Percentiles rank a stretch among this genome's conserved stretches.
Evolutionary conservation across 2,797 vertebrate genomes (phyloP).

Genomic region (Spea hammondii): DNA sequence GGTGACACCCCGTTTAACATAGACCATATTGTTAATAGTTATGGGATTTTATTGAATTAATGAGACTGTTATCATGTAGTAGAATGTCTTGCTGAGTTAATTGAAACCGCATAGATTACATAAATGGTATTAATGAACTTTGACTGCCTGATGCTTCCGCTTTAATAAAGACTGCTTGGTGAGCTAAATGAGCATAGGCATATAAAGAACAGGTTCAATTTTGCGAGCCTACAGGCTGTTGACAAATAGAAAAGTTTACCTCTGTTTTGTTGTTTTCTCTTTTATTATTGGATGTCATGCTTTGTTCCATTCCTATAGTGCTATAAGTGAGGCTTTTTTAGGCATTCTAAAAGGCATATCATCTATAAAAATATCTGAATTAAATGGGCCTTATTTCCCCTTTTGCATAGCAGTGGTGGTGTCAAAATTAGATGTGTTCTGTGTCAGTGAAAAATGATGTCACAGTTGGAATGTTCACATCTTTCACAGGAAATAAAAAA

Average conservation of each 20-base stretch:
- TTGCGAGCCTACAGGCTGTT: constrained; percentile 78
- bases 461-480: no score
- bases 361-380: no score
- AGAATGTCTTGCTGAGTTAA: constrained; percentile 82
- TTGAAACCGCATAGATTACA: constrained; percentile 83
- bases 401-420: no score
- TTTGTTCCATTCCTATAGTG: not conserved
- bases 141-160: constrained; percentile 78
- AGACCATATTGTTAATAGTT: constrained; percentile 85
- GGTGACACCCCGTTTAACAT: constrained; percentile 82
- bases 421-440: no score
- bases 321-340: no score
- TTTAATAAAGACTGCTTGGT: constrained; percentile 84
- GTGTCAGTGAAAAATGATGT: no score
- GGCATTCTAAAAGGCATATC: no score
- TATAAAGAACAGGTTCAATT: constrained; percentile 82
- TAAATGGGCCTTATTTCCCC: no score
- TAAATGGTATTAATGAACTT: constrained; percentile 86
- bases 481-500: no score
- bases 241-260: constrained; percentile 71
- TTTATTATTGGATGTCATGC: constrained; percentile 46
- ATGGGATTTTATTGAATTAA: constrained; percentile 85
- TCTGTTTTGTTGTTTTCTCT: constrained; percentile 64
- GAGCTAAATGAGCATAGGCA: constrained; percentile 80
- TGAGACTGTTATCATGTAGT: constrained; percentile 82